phyloP scores from a whole-genome alignment of 2,113 vertebrate species.

The Dipodomys stephensi region DNA sequence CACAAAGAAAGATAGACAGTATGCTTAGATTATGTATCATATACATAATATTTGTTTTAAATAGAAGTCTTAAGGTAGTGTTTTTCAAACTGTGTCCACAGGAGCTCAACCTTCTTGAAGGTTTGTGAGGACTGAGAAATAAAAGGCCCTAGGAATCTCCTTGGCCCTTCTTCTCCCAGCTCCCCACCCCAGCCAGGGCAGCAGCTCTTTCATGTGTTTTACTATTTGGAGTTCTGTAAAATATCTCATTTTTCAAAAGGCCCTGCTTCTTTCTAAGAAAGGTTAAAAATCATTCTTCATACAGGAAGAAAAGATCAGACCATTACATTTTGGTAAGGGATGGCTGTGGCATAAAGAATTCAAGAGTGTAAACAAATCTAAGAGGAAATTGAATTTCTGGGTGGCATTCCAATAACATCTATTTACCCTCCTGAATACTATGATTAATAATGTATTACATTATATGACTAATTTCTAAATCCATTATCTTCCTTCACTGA shows the following conservation, averaged over 20 bases:
- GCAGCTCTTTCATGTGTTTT: neutral
- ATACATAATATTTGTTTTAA: constrained; percentile 21
- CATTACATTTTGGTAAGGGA: constrained; percentile 45
- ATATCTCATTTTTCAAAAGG: constrained; percentile 17
- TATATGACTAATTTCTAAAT: constrained; percentile 74
- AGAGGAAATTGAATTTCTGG: constrained; percentile 73
- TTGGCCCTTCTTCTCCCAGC: neutral
- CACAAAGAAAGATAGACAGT: neutral
- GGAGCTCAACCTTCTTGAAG: neutral
- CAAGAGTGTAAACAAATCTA: constrained; percentile 59
- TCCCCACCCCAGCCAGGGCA: too few species aligned
- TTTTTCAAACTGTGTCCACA: neutral
- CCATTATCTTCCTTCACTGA: constrained; percentile 66
- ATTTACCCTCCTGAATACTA: constrained; percentile 62
- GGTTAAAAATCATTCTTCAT: constrained; percentile 45
- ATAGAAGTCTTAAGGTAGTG: neutral
- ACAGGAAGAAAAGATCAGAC: constrained; percentile 9
- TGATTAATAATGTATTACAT: constrained; percentile 75
- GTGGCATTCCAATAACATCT: constrained; percentile 34
- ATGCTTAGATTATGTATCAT: neutral
- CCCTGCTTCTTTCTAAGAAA: constrained; percentile 14
- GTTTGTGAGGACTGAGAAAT: neutral
- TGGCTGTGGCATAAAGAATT: constrained; percentile 51
- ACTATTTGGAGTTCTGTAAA: constrained; percentile 25
- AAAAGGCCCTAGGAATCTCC: neutral